These are phyloP conservation scores for Orchesella flavescens DNA, from an alignment of 2,888 invertebrate genomes.

Conservation along the genomic window DNA sequence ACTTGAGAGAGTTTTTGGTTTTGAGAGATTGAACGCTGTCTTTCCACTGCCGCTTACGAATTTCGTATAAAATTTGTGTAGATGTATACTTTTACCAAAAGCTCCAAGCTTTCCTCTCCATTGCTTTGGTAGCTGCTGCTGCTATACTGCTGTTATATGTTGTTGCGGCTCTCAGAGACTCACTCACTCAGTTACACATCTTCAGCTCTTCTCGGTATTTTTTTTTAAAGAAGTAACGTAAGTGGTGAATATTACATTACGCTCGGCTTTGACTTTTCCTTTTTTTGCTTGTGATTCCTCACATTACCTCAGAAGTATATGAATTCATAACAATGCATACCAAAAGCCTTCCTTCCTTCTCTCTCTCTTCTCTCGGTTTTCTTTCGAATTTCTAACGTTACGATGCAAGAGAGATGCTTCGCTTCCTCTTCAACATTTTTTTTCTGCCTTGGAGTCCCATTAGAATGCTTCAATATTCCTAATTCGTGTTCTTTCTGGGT, in stretches of 20 bases:
- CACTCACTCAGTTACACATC: neutral
- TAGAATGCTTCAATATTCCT: constrained; percentile 52
- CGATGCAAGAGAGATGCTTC: constrained; percentile 51
- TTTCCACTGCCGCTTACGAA: constrained; percentile 11
- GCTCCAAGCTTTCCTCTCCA: constrained; percentile 1
- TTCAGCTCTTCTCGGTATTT: constrained; percentile 24
- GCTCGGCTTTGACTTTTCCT: constrained; percentile 48
- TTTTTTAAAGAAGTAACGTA: constrained; percentile 35
- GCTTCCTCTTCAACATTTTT: constrained; percentile 41
- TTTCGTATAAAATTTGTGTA: too few relatives aligned
- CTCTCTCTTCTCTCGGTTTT: constrained; percentile 4
- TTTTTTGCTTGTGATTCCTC: constrained; percentile 53
- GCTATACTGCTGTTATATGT: neutral
- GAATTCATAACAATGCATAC: constrained; percentile 41
- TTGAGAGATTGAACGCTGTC: constrained; percentile 51
- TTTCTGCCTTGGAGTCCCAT: constrained; percentile 36
- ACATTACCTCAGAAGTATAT: constrained; percentile 43
- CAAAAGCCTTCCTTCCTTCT: constrained; percentile 9
- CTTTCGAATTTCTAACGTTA: constrained; percentile 8
- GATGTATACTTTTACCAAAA: neutral
- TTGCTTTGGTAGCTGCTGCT: neutral
- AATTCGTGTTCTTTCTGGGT: constrained; percentile 43
- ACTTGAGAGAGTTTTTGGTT: constrained; percentile 44
- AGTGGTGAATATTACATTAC: constrained; percentile 61
- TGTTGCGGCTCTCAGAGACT: neutral